phyloP scores from a whole-genome alignment of 2,888 invertebrate species.

The Callyntrura sp. region DNA sequence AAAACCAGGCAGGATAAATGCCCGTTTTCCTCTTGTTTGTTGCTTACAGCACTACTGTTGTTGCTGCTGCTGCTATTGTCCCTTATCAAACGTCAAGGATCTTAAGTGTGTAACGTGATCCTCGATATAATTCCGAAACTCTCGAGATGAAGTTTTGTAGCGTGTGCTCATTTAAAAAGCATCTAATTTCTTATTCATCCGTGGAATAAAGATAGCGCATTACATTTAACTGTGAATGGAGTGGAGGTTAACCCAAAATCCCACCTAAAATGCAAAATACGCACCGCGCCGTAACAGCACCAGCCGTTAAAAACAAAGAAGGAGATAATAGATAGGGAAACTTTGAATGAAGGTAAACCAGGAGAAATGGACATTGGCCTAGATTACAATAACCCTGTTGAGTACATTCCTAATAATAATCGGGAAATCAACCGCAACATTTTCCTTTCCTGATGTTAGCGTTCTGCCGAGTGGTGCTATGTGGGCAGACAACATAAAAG shows the following conservation, averaged over 20 bases:
- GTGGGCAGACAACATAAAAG: not conserved
- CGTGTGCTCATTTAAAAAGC: constrained; percentile 9
- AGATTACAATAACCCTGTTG: constrained; percentile 40
- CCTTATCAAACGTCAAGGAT: constrained; percentile 45
- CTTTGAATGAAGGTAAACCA: not conserved
- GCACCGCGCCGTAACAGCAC: not conserved
- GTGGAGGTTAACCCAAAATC: not conserved
- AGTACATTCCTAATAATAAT: constrained; percentile 36
- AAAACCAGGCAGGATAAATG: constrained; percentile 11
- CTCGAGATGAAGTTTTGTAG: not conserved
- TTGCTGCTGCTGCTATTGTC: not conserved
- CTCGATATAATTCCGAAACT: not conserved
- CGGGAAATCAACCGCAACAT: constrained; percentile 27
- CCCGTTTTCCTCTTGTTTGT: not conserved
- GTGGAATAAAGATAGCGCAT: constrained; percentile 41
- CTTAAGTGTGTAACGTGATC: constrained; percentile 51
- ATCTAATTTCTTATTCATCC: constrained; percentile 47
- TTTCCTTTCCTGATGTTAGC: not conserved
- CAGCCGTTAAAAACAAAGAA: not conserved
- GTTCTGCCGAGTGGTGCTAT: not conserved
- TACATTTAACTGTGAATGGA: not conserved
- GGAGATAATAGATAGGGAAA: not conserved
- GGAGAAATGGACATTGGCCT: constrained; percentile 51
- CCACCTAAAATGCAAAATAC: constrained; percentile 5
- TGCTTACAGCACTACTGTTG: too few species aligned